Evolutionary conservation across 2,113 vertebrate genomes (phyloP).

Genomic region (Hystrix brachyura): DNA sequence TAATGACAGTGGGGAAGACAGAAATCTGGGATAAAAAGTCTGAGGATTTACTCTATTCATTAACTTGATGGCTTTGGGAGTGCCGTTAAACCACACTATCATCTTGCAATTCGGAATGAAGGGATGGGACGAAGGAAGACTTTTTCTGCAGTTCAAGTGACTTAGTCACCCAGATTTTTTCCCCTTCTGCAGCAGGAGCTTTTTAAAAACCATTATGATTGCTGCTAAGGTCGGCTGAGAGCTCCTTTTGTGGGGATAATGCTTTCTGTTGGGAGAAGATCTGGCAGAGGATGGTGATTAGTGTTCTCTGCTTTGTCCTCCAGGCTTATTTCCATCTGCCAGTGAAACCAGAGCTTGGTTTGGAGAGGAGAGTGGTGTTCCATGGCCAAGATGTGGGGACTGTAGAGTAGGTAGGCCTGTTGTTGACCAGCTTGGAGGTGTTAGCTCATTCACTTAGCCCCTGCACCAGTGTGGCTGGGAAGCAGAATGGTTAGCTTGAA

Average conservation of each 20-base stretch:
- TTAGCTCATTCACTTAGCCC: not conserved
- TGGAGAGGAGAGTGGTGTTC: not conserved
- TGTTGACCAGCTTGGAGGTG: not conserved
- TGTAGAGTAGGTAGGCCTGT: rapidly evolving
- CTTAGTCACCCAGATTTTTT: slow-evolving; percentile 59
- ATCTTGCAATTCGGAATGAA: slow-evolving; percentile 61
- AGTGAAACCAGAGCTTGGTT: not conserved
- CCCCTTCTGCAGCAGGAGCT: slow-evolving; percentile 51
- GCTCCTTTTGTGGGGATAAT: slow-evolving; percentile 57
- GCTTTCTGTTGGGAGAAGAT: slow-evolving; percentile 71
- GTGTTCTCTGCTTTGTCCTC: not conserved
- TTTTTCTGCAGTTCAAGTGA: slow-evolving; percentile 59
- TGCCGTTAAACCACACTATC: slow-evolving; percentile 64
- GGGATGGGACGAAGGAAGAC: slow-evolving; percentile 42
- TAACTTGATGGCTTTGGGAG: slow-evolving; percentile 71
- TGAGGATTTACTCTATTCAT: slow-evolving; percentile 73
- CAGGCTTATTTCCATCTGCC: not conserved
- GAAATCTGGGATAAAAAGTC: slow-evolving; percentile 65
- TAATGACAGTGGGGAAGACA: slow-evolving; percentile 61
- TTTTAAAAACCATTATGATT: slow-evolving; percentile 63
- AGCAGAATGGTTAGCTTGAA: not conserved
- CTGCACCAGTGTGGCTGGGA: not conserved
- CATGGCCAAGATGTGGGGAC: not conserved
- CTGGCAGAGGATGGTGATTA: not conserved
- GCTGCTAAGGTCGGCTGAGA: slow-evolving; percentile 59